phyloP scores from a whole-genome alignment of 2,113 vertebrate genomes.

The Gobio gobio region DNA sequence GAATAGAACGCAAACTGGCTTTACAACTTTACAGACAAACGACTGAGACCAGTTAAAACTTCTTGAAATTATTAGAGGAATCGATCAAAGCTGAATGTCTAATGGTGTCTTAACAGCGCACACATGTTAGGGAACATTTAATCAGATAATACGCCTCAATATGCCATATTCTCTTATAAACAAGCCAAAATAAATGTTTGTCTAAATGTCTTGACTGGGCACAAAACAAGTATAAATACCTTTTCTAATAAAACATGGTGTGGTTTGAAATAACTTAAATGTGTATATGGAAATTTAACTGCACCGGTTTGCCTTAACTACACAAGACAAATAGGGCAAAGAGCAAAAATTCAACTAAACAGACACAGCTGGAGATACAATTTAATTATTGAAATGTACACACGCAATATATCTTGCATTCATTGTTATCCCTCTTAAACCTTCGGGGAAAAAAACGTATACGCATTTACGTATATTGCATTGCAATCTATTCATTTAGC shows the following conservation, averaged over 20 bases:
- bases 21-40: not conserved
- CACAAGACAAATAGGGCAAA: not conserved
- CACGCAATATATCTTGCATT: not conserved
- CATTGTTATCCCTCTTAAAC: not conserved
- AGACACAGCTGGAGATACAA: not conserved
- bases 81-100: not conserved
- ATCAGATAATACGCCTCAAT: not conserved
- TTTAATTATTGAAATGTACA: not conserved
- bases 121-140: not conserved
- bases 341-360: not conserved
- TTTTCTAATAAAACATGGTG: not conserved
- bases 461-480: not conserved
- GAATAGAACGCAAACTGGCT: not conserved
- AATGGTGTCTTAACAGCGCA: not conserved
- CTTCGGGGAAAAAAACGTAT: no score
- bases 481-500: not conserved
- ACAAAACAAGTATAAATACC: not conserved
- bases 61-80: not conserved
- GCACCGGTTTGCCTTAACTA: not conserved
- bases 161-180: not conserved
- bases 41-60: not conserved
- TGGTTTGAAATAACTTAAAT: not conserved
- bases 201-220: not conserved
- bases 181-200: not conserved
- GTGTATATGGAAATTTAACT: not conserved